Base-by-base conservation (phyloP, 2,797 vertebrate species). In the Tympanoctomys barrerae region DNA sequence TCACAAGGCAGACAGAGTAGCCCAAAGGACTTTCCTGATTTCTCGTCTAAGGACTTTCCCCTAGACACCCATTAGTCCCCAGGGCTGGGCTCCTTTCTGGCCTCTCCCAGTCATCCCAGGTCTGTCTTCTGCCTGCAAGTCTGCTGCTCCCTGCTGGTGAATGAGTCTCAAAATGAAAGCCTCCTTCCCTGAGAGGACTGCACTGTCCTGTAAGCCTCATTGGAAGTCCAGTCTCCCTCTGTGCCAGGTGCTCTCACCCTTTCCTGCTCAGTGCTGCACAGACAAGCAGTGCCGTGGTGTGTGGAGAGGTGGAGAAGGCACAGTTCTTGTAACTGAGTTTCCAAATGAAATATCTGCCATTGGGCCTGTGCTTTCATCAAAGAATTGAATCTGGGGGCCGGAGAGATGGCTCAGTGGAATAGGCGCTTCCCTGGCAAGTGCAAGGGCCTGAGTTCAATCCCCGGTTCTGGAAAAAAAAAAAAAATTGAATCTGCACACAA, bases 51-150 rank as follows among this genome's bases (percentile, higher is more conserved):
- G 36, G 0, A 70, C 16, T 5, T 3, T n/a, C 1, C 18, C 8
- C 33, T 49, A 54, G 19, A 49, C 5, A 28, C 1, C 2, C 28
- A 1, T 46, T 57, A 16, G 5, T 10, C 24, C 18, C 42, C 24
- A 39, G 24, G 11, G 7, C 31, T 84, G 31, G 1, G 3, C 10
- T 75, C 18, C 0, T 22, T 5, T 5, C 31, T 57, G 33, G 52
- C 8, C 36, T 75, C 3, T 1, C 18, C 5, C 11, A 31, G 10
- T 28, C 28, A 13, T 9, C 1, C 14, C 33, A 19, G 14, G 2
- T 14, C 19, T 64, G 13, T 2, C 14, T 46, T 75, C 8, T 89
- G 5, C 5, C 16, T 64, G 73, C 1, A 18, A 8, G 21, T n/a
- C 59, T 78, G 2, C 52, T 21, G 36, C 68, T 26, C 22, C 31